Evolutionary conservation across 1,140 invertebrate genomes (phyloP).

Genomic region (Solen grandis): DNA sequence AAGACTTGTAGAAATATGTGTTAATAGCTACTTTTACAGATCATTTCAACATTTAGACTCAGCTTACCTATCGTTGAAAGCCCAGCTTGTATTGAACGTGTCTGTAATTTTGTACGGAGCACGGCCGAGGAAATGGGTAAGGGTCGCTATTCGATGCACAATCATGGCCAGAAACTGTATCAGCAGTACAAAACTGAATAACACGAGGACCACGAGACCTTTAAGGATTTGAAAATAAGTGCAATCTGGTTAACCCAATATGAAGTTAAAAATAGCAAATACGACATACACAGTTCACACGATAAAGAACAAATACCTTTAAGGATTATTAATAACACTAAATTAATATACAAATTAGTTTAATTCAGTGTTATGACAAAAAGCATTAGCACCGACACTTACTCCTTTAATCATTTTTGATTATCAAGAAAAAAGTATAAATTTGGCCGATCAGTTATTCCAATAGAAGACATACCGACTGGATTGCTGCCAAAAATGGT

Average conservation of each 20-base stretch:
- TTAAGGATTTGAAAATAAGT: slow-evolving; percentile 22
- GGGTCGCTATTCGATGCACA: slow-evolving; percentile 89
- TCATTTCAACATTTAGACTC: too few species aligned
- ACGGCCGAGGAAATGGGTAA: slow-evolving; percentile 93
- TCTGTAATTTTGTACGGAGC: slow-evolving; percentile 68
- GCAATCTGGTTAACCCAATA: neutral
- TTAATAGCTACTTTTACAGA: too few species aligned
- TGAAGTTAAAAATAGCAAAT: too few species aligned
- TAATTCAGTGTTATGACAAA: too few species aligned
- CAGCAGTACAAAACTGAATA: slow-evolving; percentile 80
- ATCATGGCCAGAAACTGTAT: slow-evolving; percentile 82
- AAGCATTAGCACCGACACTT: too few species aligned
- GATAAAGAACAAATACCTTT: too few species aligned
- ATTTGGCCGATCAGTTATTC: neutral
- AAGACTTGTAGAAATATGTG: too few species aligned
- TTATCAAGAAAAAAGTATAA: too few species aligned
- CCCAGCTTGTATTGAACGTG: slow-evolving; percentile 63
- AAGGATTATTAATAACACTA: too few species aligned
- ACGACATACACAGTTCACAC: too few species aligned
- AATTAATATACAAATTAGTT: too few species aligned
- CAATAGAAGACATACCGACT: slow-evolving; percentile 59
- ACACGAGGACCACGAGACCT: slow-evolving; percentile 81
- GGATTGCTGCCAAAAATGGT: slow-evolving; percentile 70
- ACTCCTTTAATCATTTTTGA: too few species aligned
- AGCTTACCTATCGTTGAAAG: slow-evolving; percentile 54